Conservation (phyloP, 1,140 invertebrate genomes). For the Xylocopa sonorina region DNA sequence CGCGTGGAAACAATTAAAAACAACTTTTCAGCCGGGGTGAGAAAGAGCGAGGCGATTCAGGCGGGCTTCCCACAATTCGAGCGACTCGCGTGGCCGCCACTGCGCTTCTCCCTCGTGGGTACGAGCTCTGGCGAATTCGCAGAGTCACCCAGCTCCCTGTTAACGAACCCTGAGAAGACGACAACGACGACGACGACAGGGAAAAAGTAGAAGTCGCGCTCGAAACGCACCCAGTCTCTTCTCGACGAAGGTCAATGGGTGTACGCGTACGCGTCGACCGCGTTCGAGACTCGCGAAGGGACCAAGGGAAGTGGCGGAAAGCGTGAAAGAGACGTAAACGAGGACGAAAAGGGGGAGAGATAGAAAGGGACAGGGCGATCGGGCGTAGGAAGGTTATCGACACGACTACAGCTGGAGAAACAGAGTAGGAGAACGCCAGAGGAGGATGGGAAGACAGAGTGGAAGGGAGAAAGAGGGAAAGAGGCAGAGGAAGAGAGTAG, state of each 20-base stretch:
- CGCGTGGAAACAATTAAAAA: constrained; percentile 29
- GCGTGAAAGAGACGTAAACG: background rate
- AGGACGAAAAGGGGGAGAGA: constrained; percentile 39
- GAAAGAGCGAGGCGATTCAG: constrained; percentile 17
- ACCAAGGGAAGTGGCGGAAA: background rate
- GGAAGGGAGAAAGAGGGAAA: constrained; percentile 10
- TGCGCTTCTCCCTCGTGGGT: constrained; percentile 17
- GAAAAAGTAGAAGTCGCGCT: constrained; percentile 45
- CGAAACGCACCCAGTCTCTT: constrained; percentile 49
- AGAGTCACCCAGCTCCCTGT: constrained; percentile 57
- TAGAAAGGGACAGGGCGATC: constrained; percentile 37
- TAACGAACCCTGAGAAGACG: constrained; percentile 49
- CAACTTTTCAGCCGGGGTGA: background rate
- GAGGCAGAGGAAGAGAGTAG: constrained; percentile 52
- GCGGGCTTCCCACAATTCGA: constrained; percentile 55
- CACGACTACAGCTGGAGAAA: constrained; percentile 28
- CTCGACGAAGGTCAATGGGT: constrained; percentile 58
- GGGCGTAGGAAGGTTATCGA: constrained; percentile 42
- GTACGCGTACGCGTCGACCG: too few species aligned
- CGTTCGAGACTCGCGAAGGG: constrained; percentile 4
- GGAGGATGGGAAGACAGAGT: constrained; percentile 6
- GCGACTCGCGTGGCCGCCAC: constrained; percentile 13
- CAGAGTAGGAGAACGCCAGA: constrained; percentile 46
- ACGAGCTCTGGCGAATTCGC: constrained; percentile 48
- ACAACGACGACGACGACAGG: background rate